phyloP scores from a whole-genome alignment of 2,113 vertebrate genomes.

The Indicator indicator region DNA sequence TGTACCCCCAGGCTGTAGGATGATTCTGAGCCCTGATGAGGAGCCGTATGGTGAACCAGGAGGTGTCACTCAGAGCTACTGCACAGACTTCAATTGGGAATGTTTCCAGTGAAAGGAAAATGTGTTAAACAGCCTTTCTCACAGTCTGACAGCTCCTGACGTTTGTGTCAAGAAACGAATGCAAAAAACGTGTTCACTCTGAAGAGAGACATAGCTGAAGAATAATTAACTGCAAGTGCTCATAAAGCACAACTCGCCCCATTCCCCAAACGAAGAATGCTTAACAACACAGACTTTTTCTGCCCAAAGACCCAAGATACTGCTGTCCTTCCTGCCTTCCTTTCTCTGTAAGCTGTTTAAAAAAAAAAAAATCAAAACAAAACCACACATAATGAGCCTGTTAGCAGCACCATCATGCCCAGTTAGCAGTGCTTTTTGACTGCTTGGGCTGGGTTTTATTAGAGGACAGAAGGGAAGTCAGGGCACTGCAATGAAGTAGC shows the following conservation, averaged over 20 bases:
- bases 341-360: not conserved
- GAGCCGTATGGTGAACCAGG: not conserved
- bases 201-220: not conserved
- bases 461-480: not conserved
- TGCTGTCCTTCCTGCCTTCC: not conserved
- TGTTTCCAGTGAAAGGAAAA: constrained; percentile 12
- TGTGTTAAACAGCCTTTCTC: constrained; percentile 34
- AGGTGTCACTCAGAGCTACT: not conserved
- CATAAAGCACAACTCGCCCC: not conserved
- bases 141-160: not conserved
- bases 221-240: not conserved
- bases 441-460: not conserved
- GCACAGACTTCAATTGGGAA: not conserved
- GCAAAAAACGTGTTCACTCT: not conserved
- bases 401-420: not conserved
- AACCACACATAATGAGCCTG: accelerated
- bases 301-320: not conserved
- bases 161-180: not conserved
- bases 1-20: not conserved
- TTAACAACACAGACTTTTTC: not conserved
- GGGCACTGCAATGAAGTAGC: not conserved
- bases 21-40: not conserved
- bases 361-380: too few species aligned
- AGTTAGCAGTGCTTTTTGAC: not conserved
- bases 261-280: not conserved